Base-by-base conservation (phyloP, 2,797 vertebrate species). In the Myotis findleyi region DNA sequence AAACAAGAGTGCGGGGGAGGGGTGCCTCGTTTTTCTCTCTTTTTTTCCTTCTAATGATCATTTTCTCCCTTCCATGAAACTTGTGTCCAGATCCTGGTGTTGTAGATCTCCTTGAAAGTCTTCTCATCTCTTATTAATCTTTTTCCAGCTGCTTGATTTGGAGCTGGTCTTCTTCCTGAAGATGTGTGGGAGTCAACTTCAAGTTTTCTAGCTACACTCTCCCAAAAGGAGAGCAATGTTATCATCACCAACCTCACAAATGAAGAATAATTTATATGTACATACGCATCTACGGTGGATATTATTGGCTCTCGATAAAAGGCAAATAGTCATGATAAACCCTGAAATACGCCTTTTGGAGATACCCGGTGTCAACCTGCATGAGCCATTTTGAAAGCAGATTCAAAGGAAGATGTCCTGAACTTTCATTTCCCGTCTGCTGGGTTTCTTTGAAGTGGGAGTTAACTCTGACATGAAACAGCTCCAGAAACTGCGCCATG, bases 341-440 rank as follows among this genome's bases (percentile, higher is more conserved):
- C 71, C 84, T 84, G 86, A 95, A 94, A 88, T 80, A 79, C 0
- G 30, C 86, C 36, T 85, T 64, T 92, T 21, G 4, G 64, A 92
- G 92, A 94, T 36, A 95, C 83, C 89, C 94, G 80, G 83, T 72
- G 16, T 87, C 83, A 80, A 95, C 79, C 87, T 86, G 71, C 12
- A 21, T 77, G 88, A 96, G 80, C 95, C 96, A 96, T 97, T 96
- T 94, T 95, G 95, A 95, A 97, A 93, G 84, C 85, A 84, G 59
- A 95, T 92, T 94, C 84, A 94, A 87, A 86, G 83, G 87, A 91
- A 89, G 80, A 97, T 91, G 88, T 79, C 80, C 77, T 92, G 95
- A 97, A 93, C 95, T 95, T 96, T 93, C 94, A 95, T 96, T 96
- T 97, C 97, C 96, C 47, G 11, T 95, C 86, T 69, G 75, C 80